Base-by-base conservation (phyloP, 2,113 vertebrate genomes). In the Microcebus griseorufus region DNA sequence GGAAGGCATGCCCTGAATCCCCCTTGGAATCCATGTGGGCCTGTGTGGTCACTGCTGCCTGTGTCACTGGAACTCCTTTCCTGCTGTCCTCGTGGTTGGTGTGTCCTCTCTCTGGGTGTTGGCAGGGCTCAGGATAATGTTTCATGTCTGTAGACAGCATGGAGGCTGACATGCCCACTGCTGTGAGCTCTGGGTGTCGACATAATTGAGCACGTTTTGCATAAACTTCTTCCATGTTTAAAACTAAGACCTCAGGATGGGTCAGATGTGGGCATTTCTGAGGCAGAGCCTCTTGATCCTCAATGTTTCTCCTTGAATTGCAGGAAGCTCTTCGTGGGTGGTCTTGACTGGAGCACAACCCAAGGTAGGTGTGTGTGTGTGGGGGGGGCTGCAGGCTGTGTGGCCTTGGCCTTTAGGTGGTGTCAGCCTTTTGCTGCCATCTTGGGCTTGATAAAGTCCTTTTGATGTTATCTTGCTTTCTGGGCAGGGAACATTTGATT, bases 271-370 rank as follows among this genome's bases (percentile, higher is more conserved):
- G 9, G 51, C 9, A 1, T 20, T 32, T 45, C 45, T 45, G 17
- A 48, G 32, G 53, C 2, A 11, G 95, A 62, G 32, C 60, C 4
- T 95, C 42, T 92, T 98, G 94, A 70, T 91, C 86, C 86, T 73
- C 11, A 88, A 29, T 34, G 8, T 18, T 96, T 98, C 72, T 93
- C 87, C 64, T 94, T 95, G 67, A 9, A 72, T 99, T 99, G 86
- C 98, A 99, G 99, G 94, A 99, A 99, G 98, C 99, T 99, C 88
- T 99, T 99, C 98, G 99, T 99, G 98, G 99, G 99, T 96, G 99
- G 99, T 96, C 99, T 99, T 96, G 99, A 99, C 98, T 99, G 99
- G 99, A 99, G 99, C 95, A 99, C 99, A 7, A 99, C 99, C 27
- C 99, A 99, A 99, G 99, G 99, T 99, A 98, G 99, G 99, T 96